Percentiles rank a stretch among this genome's conserved stretches.
Conservation (phyloP, 1,140 invertebrate genomes). For the Rhizoglyphus robini region DNA sequence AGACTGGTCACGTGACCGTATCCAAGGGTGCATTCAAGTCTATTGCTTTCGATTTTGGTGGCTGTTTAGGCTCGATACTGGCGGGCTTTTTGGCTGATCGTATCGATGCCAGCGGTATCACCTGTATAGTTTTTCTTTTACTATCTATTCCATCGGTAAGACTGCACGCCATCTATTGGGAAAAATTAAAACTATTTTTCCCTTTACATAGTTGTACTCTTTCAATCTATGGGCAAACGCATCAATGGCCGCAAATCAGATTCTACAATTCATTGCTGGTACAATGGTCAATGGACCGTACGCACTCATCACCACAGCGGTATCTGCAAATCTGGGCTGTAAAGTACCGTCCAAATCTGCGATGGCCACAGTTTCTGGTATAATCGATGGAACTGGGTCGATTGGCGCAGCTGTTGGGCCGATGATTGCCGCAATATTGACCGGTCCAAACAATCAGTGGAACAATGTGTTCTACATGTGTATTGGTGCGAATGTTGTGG, state of each 20-base stretch:
- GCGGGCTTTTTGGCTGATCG: conserved; percentile 73
- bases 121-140: conserved; percentile 64
- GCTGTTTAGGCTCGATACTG: conserved; percentile 68
- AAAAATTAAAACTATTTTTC: background rate
- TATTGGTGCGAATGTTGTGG: conserved; percentile 3
- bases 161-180: conserved; percentile 34
- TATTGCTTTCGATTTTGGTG: conserved; percentile 77
- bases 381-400: conserved; percentile 89
- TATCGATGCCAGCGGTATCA: conserved; percentile 63
- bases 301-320: conserved; percentile 84
- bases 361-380: conserved; percentile 85
- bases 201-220: background rate
- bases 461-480: conserved; percentile 18
- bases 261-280: conserved; percentile 38
- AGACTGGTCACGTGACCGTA: conserved; percentile 42
- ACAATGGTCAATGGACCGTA: conserved; percentile 89
- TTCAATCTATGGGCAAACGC: background rate
- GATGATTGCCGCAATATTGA: conserved; percentile 51
- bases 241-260: background rate
- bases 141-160: conserved; percentile 68
- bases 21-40: conserved; percentile 64
- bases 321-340: conserved; percentile 77
- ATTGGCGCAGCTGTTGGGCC: conserved; percentile 84
- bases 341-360: conserved; percentile 70
- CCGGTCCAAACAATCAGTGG: background rate